Percentiles rank a stretch among this genome's conserved stretches.
Conservation (phyloP, 2,888 invertebrate species). For the Maniola hyperantus region DNA sequence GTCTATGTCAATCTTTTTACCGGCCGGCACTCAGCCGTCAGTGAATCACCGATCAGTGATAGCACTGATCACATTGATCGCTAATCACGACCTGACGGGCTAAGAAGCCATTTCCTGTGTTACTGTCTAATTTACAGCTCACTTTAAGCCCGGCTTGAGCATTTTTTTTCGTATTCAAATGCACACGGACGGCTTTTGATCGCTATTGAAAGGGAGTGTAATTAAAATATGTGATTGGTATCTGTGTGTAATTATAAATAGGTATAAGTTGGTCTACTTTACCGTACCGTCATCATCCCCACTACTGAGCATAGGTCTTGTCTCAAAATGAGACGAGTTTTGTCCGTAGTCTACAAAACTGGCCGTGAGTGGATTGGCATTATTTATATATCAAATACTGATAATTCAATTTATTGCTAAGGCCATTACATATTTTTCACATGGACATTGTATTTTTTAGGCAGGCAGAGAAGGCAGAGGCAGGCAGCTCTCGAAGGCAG, state of each 20-base stretch:
- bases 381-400: neutral
- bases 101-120: slow-evolving; percentile 80
- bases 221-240: slow-evolving; percentile 29
- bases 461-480: too few relatives aligned
- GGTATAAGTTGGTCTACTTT: slow-evolving; percentile 39
- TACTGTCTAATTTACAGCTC: slow-evolving; percentile 79
- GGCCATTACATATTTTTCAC: too few relatives aligned
- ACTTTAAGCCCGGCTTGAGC: slow-evolving; percentile 51
- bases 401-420: neutral
- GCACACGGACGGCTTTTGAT: slow-evolving; percentile 30
- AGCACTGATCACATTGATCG: slow-evolving; percentile 71
- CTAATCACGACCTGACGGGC: slow-evolving; percentile 77
- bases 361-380: too few relatives aligned
- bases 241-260: slow-evolving; percentile 39
- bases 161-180: slow-evolving; percentile 34
- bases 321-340: too few relatives aligned
- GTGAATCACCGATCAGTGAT: slow-evolving; percentile 72
- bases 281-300: neutral
- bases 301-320: too few relatives aligned
- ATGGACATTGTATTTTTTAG: too few relatives aligned
- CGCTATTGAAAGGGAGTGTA: slow-evolving; percentile 24
- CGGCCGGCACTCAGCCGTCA: slow-evolving; percentile 57
- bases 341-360: too few relatives aligned
- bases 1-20: slow-evolving; percentile 60
- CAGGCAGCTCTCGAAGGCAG: too few relatives aligned